Conservation (phyloP, 2,113 vertebrate genomes). For the Colaptes auratus region DNA sequence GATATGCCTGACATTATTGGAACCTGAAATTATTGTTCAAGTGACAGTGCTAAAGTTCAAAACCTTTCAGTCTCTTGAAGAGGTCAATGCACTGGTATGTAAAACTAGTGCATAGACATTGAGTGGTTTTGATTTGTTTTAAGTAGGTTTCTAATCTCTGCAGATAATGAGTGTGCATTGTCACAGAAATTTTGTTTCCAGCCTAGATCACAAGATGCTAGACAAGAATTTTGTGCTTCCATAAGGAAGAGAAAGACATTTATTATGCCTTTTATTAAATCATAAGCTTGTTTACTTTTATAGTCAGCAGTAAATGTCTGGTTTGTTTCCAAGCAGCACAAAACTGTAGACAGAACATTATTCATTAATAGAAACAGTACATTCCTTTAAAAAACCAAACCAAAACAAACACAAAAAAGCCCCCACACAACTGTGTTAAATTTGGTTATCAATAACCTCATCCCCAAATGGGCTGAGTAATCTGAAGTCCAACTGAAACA, state of each 20-base stretch:
- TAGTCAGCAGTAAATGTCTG: background rate
- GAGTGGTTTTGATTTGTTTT: slow-evolving; percentile 36
- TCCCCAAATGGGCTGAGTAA: background rate
- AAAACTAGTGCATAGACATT: background rate
- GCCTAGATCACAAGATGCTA: slow-evolving; percentile 33
- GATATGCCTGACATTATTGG: background rate
- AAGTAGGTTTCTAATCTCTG: slow-evolving; percentile 50
- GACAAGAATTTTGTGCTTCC: background rate
- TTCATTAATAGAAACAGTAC: background rate
- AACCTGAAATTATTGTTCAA: slow-evolving; percentile 45
- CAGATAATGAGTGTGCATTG: slow-evolving; percentile 43
- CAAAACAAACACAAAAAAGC: no score
- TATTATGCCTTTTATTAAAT: slow-evolving; percentile 30
- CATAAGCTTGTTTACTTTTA: slow-evolving; percentile 41
- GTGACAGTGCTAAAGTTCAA: slow-evolving; percentile 34
- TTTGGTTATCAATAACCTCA: background rate
- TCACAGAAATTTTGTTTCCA: slow-evolving; percentile 60
- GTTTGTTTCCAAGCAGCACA: background rate
- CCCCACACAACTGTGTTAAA: background rate
- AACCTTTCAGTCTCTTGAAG: slow-evolving; percentile 26
- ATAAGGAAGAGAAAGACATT: slow-evolving; percentile 9
- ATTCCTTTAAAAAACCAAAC: background rate
- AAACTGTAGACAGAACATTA: background rate
- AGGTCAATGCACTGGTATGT: slow-evolving; percentile 27
- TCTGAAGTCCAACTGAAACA: background rate